Evolutionary conservation across 2,797 vertebrate species (phyloP).

Genomic region (Lepus townsendii): DNA sequence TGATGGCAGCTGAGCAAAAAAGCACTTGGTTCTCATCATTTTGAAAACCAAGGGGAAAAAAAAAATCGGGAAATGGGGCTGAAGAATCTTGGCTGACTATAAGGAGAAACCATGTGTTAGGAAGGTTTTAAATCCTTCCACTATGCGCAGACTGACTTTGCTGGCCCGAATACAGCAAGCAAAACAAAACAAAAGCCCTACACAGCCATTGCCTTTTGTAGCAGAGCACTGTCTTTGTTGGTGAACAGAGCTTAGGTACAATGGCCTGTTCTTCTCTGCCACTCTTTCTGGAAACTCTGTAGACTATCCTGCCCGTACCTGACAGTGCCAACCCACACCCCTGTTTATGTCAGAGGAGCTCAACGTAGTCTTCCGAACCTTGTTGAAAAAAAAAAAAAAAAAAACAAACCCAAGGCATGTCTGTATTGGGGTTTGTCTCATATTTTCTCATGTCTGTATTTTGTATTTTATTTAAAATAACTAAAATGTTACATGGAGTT

Average conservation of each 20-base stretch:
- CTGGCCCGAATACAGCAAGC: conserved; percentile 34
- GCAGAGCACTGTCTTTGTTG: background rate
- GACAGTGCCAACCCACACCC: background rate
- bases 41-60: conserved; percentile 44
- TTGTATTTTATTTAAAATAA: conserved; percentile 60
- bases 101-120: conserved; percentile 45
- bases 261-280: conserved; percentile 11
- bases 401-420: conserved; percentile 37
- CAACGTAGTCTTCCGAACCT: background rate
- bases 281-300: conserved; percentile 28
- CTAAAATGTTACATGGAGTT: conserved; percentile 57
- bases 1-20: conserved; percentile 58
- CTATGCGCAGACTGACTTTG: conserved; percentile 7
- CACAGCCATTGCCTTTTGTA: conserved; percentile 12
- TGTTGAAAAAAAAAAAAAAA: background rate
- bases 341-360: conserved; percentile 2
- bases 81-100: conserved; percentile 47
- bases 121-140: conserved; percentile 66
- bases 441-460: conserved; percentile 47
- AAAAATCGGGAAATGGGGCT: conserved; percentile 49
- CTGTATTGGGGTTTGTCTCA: conserved; percentile 36
- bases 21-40: conserved; percentile 57
- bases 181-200: conserved; percentile 10
- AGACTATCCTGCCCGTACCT: background rate
- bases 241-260: background rate